Percentiles rank a stretch among this genome's conserved stretches.
phyloP scores from a whole-genome alignment of 2,888 invertebrate genomes.

The Yponomeuta evonymella region DNA sequence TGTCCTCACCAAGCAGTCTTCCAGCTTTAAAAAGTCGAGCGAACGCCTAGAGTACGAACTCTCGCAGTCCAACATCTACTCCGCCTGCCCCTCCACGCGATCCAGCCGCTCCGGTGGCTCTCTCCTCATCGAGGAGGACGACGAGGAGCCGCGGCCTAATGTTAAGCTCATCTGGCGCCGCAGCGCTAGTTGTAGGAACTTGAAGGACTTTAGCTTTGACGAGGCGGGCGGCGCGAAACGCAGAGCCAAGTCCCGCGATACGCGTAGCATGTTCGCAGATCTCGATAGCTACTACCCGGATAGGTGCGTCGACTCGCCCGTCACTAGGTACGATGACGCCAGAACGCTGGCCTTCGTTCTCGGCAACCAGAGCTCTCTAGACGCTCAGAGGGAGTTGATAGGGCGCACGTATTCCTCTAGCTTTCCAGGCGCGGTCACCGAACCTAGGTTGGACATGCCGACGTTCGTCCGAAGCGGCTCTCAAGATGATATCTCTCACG shows the following conservation, averaged over 20 bases:
- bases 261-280: constrained; percentile 52
- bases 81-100: constrained; percentile 60
- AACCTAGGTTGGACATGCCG: constrained; percentile 79
- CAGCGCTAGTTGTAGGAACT: constrained; percentile 88
- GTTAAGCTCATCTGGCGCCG: constrained; percentile 81
- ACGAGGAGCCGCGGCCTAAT: constrained; percentile 32
- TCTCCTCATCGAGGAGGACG: constrained; percentile 45
- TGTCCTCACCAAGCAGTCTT: constrained; percentile 60
- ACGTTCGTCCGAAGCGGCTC: constrained; percentile 81
- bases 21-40: constrained; percentile 60
- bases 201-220: constrained; percentile 86
- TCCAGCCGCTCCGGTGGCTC: constrained; percentile 59
- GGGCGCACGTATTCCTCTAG: constrained; percentile 89
- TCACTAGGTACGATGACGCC: constrained; percentile 83
- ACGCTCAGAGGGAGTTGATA: constrained; percentile 80
- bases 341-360: constrained; percentile 59
- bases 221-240: constrained; percentile 81
- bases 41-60: constrained; percentile 77
- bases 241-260: constrained; percentile 58
- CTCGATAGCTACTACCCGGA: constrained; percentile 57
- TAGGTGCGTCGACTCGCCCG: constrained; percentile 79
- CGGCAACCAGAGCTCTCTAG: constrained; percentile 75
- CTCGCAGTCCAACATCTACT: constrained; percentile 75
- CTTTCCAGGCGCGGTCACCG: constrained; percentile 87
- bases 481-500: constrained; percentile 91